Base-by-base conservation (phyloP, 2,113 vertebrate species). In the Ptilonorhynchus violaceus region DNA sequence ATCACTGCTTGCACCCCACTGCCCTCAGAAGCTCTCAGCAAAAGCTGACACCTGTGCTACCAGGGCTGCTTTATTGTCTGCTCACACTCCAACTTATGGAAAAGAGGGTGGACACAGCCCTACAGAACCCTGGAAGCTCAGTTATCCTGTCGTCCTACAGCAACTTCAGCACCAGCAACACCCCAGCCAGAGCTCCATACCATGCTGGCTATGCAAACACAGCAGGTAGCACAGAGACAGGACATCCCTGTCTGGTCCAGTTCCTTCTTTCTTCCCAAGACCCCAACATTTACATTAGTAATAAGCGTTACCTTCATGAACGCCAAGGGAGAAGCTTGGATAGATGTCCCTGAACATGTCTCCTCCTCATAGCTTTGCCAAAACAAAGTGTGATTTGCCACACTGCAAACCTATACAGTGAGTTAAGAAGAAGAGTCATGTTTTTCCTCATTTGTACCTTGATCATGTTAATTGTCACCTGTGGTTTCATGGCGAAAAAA, bases 191-290 rank as follows among this genome's bases (percentile, higher is more conserved):
- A 66, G 27, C 25, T 72, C 33, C 15, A 5, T 52, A 28, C 7
- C 0, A 0, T 13, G 20, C 13, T 42, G 33, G 30, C 9, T 19
- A 35, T 7, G 28, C 82, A 44, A 42, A 63, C 1, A 24, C 23
- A 20, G 17, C 1, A 13, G 10, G n/a, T 8, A 68, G 59, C 19
- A 52, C 39, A 33, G 19, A 0, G 0, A 28, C 8, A 33, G 49
- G 21, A 69, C 14, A 82, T 12, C 8, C 39, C 19, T 11, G 2
- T 5, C 56, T 15, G 25, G 15, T 42, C 24, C 46, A 39, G 31
- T 6, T 66, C 41, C 16, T 37, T 39, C 8, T 53, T 73, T 30
- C 66, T 58, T 55, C 31, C 30, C 22, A 70, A 53, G 21, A 72
- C 6, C 6, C 16, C 25, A 46, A 1, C 1, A 2, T 39, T 72